phyloP scores from a whole-genome alignment of 2,888 invertebrate genomes.

The Diarsia rubi region DNA sequence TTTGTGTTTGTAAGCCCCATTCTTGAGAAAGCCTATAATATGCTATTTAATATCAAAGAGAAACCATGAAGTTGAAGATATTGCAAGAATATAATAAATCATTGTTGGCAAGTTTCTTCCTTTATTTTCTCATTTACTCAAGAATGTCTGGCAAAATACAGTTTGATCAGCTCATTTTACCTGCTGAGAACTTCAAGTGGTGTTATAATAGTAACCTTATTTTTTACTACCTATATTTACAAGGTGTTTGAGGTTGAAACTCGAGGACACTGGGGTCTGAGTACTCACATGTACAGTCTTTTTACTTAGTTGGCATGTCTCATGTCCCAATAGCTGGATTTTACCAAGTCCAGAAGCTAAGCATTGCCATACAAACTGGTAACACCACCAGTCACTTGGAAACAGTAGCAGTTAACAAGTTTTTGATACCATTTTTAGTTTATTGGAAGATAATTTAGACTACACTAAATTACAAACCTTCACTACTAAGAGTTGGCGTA shows the following conservation, averaged over 20 bases:
- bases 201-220: too few relatives aligned
- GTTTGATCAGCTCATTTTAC: background rate
- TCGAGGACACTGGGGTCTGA: background rate
- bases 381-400: background rate
- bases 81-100: background rate
- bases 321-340: too few relatives aligned
- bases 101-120: background rate
- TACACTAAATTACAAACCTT: conserved; percentile 66
- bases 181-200: too few relatives aligned
- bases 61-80: background rate
- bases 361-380: background rate
- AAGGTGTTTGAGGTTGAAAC: too few relatives aligned
- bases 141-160: background rate
- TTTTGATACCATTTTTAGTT: background rate
- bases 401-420: background rate
- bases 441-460: background rate
- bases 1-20: background rate
- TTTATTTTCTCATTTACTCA: background rate
- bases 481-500: conserved; percentile 51
- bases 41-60: background rate
- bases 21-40: background rate
- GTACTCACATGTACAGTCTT: background rate
- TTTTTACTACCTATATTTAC: too few relatives aligned
- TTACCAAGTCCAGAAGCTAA: background rate
- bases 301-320: background rate